phyloP scores from a whole-genome alignment of 2,797 vertebrate genomes.

The Pogoniulus pusillus region DNA sequence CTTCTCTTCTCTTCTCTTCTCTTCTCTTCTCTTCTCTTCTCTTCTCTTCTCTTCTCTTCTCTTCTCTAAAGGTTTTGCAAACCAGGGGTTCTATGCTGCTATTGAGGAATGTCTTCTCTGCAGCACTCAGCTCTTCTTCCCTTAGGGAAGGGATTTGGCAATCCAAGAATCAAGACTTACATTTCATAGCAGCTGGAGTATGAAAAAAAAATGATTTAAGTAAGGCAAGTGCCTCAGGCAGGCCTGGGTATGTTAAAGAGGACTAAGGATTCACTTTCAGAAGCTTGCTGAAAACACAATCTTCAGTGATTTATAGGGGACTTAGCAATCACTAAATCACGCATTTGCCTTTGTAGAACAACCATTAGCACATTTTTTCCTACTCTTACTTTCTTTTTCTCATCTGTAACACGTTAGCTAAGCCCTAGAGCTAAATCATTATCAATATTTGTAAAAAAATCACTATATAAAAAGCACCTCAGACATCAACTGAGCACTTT shows the following conservation, averaged over 20 bases:
- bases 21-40: too few species aligned
- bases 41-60: too few species aligned
- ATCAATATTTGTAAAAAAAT: not conserved
- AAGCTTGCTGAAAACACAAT: not conserved
- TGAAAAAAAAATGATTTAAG: not conserved
- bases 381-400: not conserved
- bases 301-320: not conserved
- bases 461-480: not conserved
- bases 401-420: not conserved
- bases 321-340: not conserved
- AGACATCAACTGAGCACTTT: not conserved
- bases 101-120: not conserved
- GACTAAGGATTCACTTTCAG: not conserved
- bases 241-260: not conserved
- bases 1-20: too few species aligned
- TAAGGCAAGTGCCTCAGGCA: not conserved
- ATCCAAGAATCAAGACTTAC: not conserved
- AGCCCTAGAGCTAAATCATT: not conserved
- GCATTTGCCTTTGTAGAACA: slow-evolving; percentile 16
- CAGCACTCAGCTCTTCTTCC: not conserved
- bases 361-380: not conserved
- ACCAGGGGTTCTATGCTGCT: not conserved
- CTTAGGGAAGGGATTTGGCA: not conserved
- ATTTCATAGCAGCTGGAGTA: not conserved
- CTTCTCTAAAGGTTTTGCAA: not conserved